Evolutionary conservation across 1,140 invertebrate genomes (phyloP).

Genomic region (Drosophila takahashii): DNA sequence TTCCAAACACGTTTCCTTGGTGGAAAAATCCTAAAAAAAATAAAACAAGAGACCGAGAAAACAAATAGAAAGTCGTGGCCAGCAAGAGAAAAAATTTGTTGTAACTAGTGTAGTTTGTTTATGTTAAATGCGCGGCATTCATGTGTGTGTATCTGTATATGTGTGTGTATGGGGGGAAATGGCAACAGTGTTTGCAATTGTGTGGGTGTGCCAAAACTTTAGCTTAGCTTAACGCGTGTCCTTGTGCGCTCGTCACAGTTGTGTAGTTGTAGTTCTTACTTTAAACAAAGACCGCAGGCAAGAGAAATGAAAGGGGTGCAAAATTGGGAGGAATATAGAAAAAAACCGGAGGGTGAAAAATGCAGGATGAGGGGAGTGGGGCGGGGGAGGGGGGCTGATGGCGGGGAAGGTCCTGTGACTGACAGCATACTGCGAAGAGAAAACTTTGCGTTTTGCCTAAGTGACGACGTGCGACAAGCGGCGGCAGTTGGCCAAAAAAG

Average conservation of each 20-base stretch:
- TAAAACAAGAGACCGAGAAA: constrained; percentile 34
- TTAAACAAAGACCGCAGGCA: constrained; percentile 69
- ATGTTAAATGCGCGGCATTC: constrained; percentile 66
- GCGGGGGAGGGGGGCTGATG: neutral
- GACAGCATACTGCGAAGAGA: constrained; percentile 46
- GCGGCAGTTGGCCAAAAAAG: constrained; percentile 41
- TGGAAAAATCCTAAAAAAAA: constrained; percentile 17
- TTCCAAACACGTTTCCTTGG: constrained; percentile 64
- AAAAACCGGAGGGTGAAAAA: neutral
- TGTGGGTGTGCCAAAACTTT: constrained; percentile 68
- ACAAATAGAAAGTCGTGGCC: constrained; percentile 65
- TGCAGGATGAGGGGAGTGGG: too few relatives aligned
- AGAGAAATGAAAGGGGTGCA: constrained; percentile 15
- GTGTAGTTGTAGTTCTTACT: constrained; percentile 43
- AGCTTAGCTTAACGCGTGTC: constrained; percentile 73
- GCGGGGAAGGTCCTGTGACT: constrained; percentile 26
- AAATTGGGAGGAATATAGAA: neutral
- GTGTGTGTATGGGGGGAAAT: constrained; percentile 14
- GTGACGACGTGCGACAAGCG: constrained; percentile 80
- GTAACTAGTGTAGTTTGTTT: constrained; percentile 72
- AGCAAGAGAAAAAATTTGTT: constrained; percentile 35
- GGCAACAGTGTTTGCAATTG: constrained; percentile 35
- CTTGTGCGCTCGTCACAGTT: constrained; percentile 50
- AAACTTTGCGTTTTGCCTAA: constrained; percentile 81
- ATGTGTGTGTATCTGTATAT: constrained; percentile 23